These are phyloP conservation scores for Poecilia gillii DNA, from an alignment of 2,797 vertebrate genomes.

Conservation along the genomic window DNA sequence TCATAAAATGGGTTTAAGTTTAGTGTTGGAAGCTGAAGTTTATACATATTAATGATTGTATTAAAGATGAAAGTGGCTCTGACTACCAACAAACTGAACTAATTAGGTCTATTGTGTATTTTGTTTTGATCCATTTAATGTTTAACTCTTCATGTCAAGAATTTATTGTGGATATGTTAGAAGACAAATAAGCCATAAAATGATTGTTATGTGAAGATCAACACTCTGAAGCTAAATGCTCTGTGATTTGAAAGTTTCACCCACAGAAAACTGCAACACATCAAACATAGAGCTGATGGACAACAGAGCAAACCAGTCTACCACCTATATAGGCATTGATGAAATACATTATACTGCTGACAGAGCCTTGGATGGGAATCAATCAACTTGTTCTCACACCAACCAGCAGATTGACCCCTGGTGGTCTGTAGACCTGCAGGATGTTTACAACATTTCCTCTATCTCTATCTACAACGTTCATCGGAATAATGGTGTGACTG, in stretches of 20 bases:
- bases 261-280: neutral
- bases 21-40: too few relatives aligned
- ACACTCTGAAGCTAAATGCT: too few relatives aligned
- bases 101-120: too few relatives aligned
- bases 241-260: neutral
- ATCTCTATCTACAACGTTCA: neutral
- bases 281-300: fast-evolving
- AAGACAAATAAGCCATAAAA: too few relatives aligned
- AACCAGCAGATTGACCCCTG: fast-evolving
- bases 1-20: too few relatives aligned
- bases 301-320: constrained; percentile 7
- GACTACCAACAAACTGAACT: too few relatives aligned
- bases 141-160: too few relatives aligned
- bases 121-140: too few relatives aligned
- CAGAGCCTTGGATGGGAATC: neutral
- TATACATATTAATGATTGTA: too few relatives aligned
- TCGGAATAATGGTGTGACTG: fast-evolving
- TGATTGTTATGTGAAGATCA: too few relatives aligned
- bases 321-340: neutral
- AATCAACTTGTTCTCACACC: fast-evolving
- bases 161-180: too few relatives aligned
- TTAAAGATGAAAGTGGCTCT: too few relatives aligned
- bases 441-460: constrained; percentile 5
- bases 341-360: neutral
- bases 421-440: constrained; percentile 29